A percentile compares a stretch with the other conserved stretches of the same genome.
Conservation (phyloP, 2,113 vertebrate species). For the Burhinus oedicnemus region DNA sequence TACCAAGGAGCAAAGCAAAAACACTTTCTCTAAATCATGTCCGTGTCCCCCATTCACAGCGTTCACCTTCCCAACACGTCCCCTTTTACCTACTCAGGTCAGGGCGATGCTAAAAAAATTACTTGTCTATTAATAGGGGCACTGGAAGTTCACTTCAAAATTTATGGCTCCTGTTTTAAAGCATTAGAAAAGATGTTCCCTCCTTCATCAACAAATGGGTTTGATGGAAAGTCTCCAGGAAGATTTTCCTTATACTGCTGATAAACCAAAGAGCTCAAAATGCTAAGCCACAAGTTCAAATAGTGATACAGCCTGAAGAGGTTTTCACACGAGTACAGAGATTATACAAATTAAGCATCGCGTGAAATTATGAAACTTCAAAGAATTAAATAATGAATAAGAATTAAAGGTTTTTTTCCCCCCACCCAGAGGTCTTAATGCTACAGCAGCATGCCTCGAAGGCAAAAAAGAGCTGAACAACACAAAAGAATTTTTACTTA, state of each 20-base stretch:
- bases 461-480: not conserved
- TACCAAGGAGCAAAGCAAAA: not conserved
- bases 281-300: not conserved
- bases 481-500: not conserved
- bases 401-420: not conserved
- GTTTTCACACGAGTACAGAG: not conserved
- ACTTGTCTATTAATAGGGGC: not conserved
- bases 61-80: not conserved
- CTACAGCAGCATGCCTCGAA: not conserved
- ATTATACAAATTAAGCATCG: not conserved
- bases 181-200: not conserved
- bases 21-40: fast-evolving
- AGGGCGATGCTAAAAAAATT: not conserved
- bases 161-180: not conserved
- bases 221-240: constrained; percentile 59
- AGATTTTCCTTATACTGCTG: not conserved
- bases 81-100: not conserved
- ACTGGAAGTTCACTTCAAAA: not conserved
- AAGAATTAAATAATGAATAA: not conserved
- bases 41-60: not conserved
- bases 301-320: not conserved
- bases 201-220: constrained; percentile 58
- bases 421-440: not conserved
- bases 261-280: not conserved
- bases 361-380: not conserved